Evolutionary conservation across 2,888 invertebrate genomes (phyloP).

Genomic region (Synergus umbraculus): DNA sequence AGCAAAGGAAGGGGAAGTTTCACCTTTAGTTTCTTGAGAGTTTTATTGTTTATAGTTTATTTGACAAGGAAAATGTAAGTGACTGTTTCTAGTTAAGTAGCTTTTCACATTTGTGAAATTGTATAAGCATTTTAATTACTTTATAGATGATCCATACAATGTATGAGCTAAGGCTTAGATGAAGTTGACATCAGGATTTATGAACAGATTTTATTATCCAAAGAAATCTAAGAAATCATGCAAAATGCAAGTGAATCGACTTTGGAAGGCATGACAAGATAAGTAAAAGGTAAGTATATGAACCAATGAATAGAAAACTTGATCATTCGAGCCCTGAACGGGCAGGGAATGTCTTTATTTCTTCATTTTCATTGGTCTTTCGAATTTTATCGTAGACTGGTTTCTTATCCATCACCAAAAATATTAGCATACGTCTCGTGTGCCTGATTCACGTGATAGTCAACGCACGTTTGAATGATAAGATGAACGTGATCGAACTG

Average conservation of each 20-base stretch:
- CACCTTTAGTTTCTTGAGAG: neutral
- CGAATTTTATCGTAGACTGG: neutral
- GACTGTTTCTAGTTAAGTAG: no score
- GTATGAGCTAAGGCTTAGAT: neutral
- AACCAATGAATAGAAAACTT: neutral
- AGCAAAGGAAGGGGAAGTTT: neutral
- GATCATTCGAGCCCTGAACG: neutral
- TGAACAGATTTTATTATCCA: neutral
- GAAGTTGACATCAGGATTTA: neutral
- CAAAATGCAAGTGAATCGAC: neutral
- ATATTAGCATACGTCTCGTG: constrained; percentile 14
- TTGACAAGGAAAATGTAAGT: no score
- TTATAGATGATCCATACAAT: neutral
- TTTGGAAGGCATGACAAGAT: neutral
- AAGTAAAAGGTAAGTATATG: neutral
- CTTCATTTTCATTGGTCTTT: neutral
- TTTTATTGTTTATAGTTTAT: no score
- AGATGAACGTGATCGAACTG: constrained; percentile 38
- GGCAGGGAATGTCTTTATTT: neutral
- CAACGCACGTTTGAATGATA: constrained; percentile 38
- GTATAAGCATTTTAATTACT: no score
- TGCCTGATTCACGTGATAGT: constrained; percentile 43
- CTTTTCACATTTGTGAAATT: neutral
- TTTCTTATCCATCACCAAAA: neutral
- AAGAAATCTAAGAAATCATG: constrained; percentile 10